These are phyloP conservation scores for Vanessa tameamea DNA, from an alignment of 1,140 invertebrate species.

Conservation along the genomic window DNA sequence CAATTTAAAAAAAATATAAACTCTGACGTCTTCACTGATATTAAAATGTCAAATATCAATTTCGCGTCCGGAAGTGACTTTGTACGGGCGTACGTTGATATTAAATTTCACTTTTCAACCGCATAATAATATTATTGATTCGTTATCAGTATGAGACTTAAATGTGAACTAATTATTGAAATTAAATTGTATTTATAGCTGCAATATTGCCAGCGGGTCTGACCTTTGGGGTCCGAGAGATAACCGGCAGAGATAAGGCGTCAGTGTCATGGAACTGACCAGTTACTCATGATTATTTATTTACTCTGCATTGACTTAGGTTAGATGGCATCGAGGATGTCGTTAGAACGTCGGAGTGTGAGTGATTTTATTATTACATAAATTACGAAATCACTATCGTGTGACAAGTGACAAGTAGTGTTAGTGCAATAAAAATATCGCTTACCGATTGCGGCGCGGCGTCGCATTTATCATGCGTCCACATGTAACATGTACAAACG, in stretches of 20 bases:
- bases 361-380: conserved; percentile 42
- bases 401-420: conserved; percentile 52
- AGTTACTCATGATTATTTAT: conserved; percentile 59
- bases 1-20: conserved; percentile 59
- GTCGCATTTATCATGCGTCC: conserved; percentile 66
- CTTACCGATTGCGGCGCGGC: conserved; percentile 54
- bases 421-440: conserved; percentile 59
- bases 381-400: conserved; percentile 52
- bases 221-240: conserved; percentile 57
- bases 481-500: conserved; percentile 57
- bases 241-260: conserved; percentile 56
- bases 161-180: conserved; percentile 72
- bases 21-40: conserved; percentile 58
- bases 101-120: conserved; percentile 65
- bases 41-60: conserved; percentile 54
- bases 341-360: background rate
- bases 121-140: conserved; percentile 52
- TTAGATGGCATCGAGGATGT: conserved; percentile 39
- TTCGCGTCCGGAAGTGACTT: conserved; percentile 62
- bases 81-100: conserved; percentile 43
- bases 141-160: conserved; percentile 74
- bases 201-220: conserved; percentile 53
- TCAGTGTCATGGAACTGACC: conserved; percentile 75
- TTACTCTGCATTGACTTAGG: conserved; percentile 53
- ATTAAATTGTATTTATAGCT: conserved; percentile 76